Base-by-base conservation (phyloP, 1,140 invertebrate genomes). In the Aradophagus sp. region DNA sequence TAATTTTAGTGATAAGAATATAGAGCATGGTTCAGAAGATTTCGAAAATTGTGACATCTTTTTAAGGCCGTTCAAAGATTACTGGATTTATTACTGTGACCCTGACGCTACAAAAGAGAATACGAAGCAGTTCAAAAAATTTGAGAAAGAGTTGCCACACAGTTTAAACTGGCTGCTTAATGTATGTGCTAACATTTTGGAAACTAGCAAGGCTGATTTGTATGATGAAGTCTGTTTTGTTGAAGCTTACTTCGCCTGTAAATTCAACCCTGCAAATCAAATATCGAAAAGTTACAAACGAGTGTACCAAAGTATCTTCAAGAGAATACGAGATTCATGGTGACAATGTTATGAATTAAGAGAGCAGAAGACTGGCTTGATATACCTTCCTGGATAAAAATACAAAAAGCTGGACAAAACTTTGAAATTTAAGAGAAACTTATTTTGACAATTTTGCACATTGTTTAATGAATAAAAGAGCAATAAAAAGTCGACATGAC, bases 161-260 rank as follows among this genome's bases (percentile, higher is more conserved):
- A 86, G 74, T 72, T 89, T 88, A 58, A 78, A 80, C 13, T 89
- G 88, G 88, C 59, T 89, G 1, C 59, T 89, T 3, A 84, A 84
- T 15, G 86, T 86, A 36, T 88, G 87, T 52, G 83, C 87, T 1
- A 61, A 75, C 12, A 73, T 82, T 12, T 61, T 86, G 8, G 85
- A 87, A 63, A 83, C 87, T 47, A 61, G 74, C 0, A 75, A 71
- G 16, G 62, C 80, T 23, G 74, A 84, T 26, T 63, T 89, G 0
- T 89, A 89, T 19, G 80, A 86, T 52, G 87, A 89, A 67, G 47
- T 84, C 7, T 77, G 74, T 13, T 16, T 78, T 1, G 44, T 84
- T 4, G 84, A 86, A 67, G 39, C 12, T 34, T 81, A 79, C 67
- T 74, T 66, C 11, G 45, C 71, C 0, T 62, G 77, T 5, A 29